Percentiles rank a stretch among this genome's conserved stretches.
Evolutionary conservation across 2,797 vertebrate genomes (phyloP).

Genomic region (Kryptopterus vitreolus): DNA sequence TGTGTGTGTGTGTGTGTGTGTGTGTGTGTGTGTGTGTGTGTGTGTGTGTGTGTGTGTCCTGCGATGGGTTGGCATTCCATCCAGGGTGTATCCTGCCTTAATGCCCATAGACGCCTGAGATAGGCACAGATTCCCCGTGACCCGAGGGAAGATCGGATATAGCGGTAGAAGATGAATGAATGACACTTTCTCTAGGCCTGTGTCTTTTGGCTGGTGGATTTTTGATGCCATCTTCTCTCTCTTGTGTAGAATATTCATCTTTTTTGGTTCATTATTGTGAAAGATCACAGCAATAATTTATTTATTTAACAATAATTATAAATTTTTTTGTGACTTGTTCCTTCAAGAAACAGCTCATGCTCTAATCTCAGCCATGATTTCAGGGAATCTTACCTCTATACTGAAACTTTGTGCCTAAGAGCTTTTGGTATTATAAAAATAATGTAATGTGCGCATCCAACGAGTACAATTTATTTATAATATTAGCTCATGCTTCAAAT

Average conservation of each 20-base stretch:
- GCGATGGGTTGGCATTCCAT: no score
- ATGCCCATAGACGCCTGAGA: no score
- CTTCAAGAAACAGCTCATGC: background rate
- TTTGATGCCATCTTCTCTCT: background rate
- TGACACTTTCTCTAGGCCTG: background rate
- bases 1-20: no score
- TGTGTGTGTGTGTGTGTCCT: no score
- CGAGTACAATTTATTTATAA: background rate
- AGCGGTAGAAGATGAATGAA: no score
- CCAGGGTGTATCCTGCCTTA: no score
- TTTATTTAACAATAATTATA: no score
- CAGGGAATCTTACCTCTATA: no score
- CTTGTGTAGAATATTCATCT: background rate
- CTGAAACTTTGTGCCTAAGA: background rate
- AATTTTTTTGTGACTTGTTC: background rate
- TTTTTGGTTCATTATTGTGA: background rate
- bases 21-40: no score
- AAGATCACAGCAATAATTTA: background rate
- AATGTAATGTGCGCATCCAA: background rate
- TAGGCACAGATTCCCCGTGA: no score
- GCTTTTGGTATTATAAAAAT: background rate
- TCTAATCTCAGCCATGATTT: no score
- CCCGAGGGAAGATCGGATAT: no score
- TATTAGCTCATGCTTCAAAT: background rate
- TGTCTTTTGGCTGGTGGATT: background rate